Evolutionary conservation across 2,113 vertebrate genomes (phyloP).

Genomic region (Periophthalmus modestus): DNA sequence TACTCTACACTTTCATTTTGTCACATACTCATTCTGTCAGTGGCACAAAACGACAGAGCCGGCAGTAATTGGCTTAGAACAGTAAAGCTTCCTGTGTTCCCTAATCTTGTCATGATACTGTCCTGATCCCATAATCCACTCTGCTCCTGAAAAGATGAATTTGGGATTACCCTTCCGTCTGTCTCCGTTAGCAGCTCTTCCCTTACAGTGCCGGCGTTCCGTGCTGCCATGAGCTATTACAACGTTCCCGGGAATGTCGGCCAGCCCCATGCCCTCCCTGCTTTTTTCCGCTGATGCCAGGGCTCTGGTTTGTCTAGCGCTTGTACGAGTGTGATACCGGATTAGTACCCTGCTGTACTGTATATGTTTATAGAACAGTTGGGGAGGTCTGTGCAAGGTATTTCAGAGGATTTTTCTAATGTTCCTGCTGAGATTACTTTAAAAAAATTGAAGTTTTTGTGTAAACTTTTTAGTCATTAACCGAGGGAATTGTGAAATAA

Average conservation of each 20-base stretch:
- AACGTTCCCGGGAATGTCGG: constrained; percentile 62
- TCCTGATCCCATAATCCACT: constrained; percentile 72
- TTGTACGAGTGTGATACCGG: constrained; percentile 26
- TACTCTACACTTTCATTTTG: constrained; percentile 10
- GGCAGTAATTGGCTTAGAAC: constrained; percentile 61
- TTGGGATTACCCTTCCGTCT: constrained; percentile 61
- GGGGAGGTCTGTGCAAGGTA: neutral
- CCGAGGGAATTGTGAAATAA: neutral
- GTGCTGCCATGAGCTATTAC: constrained; percentile 45
- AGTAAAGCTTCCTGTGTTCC: constrained; percentile 62
- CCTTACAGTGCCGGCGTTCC: constrained; percentile 26
- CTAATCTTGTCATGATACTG: constrained; percentile 75
- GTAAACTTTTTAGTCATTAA: neutral
- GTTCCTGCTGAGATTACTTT: constrained; percentile 28
- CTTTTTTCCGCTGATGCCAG: constrained; percentile 58
- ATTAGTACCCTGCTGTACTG: constrained; percentile 14
- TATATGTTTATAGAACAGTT: neutral
- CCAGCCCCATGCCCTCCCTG: constrained; percentile 49
- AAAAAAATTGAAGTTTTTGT: neutral
- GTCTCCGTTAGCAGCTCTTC: constrained; percentile 56
- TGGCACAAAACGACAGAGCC: constrained; percentile 40
- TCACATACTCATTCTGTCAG: constrained; percentile 46
- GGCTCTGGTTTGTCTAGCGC: constrained; percentile 55
- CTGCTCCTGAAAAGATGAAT: constrained; percentile 64
- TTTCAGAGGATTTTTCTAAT: constrained; percentile 13